Conservation (phyloP, 2,797 vertebrate genomes). For the Helostoma temminkii region DNA sequence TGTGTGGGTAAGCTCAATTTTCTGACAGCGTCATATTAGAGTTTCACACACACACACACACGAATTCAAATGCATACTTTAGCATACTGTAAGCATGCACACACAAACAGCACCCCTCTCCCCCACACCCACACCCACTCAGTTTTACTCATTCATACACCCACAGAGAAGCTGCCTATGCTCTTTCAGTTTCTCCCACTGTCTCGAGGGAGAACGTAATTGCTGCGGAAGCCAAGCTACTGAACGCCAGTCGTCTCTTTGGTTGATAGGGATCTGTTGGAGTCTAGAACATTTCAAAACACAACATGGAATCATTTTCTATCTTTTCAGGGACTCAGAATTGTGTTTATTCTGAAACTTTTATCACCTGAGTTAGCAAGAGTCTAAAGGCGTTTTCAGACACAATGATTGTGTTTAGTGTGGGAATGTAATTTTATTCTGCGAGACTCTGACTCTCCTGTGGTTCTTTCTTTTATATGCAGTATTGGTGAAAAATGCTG, state of each 20-base stretch:
- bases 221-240: constrained; percentile 79
- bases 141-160: constrained; percentile 33
- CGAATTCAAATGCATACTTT: constrained; percentile 21
- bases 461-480: too few relatives aligned
- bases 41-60: constrained; percentile 25
- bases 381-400: neutral
- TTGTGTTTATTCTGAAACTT: constrained; percentile 5
- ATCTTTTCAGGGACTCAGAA: neutral
- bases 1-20: constrained; percentile 49
- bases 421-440: too few relatives aligned
- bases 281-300: constrained; percentile 40
- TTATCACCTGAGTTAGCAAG: neutral
- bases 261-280: constrained; percentile 78
- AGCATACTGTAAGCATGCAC: constrained; percentile 4
- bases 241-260: constrained; percentile 73
- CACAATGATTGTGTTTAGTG: too few relatives aligned
- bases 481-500: too few relatives aligned
- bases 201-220: constrained; percentile 74
- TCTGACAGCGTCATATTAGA: constrained; percentile 38
- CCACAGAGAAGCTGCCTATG: constrained; percentile 61
- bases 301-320: constrained; percentile 6
- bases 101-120: neutral
- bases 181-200: constrained; percentile 54
- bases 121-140: constrained; percentile 19
- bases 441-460: too few relatives aligned